Conservation (phyloP, 2,113 vertebrate species). For the Oreotrochilus melanogaster region DNA sequence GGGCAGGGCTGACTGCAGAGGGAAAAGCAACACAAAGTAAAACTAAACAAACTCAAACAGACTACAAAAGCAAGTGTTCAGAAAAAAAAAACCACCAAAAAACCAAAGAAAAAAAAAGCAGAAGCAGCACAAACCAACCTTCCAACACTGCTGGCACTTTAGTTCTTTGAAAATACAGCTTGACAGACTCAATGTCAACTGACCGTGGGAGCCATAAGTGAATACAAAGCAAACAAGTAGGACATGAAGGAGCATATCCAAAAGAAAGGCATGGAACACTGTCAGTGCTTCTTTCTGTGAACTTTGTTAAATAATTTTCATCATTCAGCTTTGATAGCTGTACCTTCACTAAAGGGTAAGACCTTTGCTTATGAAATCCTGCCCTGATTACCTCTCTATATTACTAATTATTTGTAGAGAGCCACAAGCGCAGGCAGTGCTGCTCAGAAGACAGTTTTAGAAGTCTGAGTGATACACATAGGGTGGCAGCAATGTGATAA, state of each 20-base stretch:
- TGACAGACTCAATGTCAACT: not conserved
- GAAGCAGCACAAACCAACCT: conserved; percentile 8
- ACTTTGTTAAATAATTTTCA: not conserved
- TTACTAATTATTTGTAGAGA: not conserved
- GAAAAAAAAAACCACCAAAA: not conserved
- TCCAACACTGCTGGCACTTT: conserved; percentile 1
- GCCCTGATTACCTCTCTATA: not conserved
- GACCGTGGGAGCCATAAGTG: not conserved
- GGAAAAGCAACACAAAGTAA: conserved; percentile 81
- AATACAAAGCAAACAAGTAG: not conserved
- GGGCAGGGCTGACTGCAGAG: conserved; percentile 75
- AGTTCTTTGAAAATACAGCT: conserved; percentile 7
- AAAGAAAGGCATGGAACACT: not conserved
- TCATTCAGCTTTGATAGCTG: not conserved
- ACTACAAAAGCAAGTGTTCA: conserved; percentile 16
- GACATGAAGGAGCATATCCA: not conserved
- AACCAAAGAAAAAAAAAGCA: not conserved
- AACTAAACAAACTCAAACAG: conserved; percentile 72
- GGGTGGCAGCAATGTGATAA: not conserved
- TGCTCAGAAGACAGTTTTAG: not conserved
- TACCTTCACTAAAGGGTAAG: not conserved
- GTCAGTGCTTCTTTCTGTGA: not conserved
- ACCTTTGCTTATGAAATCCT: conserved; percentile 11
- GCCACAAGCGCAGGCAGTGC: not conserved
- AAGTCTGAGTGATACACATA: not conserved